Evolutionary conservation across 2,888 invertebrate genomes (phyloP), one percentile per base, ranked within the genome.

Genomic region (Drosophila paramelanica): DNA sequence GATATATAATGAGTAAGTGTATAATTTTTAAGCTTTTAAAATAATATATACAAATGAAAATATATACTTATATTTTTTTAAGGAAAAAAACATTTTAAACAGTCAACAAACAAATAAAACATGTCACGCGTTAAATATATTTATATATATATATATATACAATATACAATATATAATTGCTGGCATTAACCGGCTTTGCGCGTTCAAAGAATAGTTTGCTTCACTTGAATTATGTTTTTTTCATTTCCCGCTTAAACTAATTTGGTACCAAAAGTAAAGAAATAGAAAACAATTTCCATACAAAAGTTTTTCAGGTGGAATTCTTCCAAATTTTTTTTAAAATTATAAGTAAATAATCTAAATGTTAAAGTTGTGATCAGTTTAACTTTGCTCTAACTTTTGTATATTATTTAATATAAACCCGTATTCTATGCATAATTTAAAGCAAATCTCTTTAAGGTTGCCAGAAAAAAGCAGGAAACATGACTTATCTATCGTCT

Each of bases 401-500:
- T 36, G 3, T 33, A 10, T 11, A 27, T 27, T 1, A 8, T 10
- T 31, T 31, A 10, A 8, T 31, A 8, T 6, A 6, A 27, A 27
- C 5, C 25, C 5, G 25, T 31, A 8, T 27, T 27, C 33, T 53
- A 14, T 43, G 11, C 33, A 13, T 43, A 23, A 36, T 33, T 43
- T 53, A 53, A 43, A 25, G 36, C 42, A n/a, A 5, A 20, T 2
- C 8, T 23, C 13, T 46, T 46, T 39, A 45, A 38, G 51, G 38
- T 20, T 57, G 33, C n/a, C 42, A 27, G 20, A 49, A 6, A 50
- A 31, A 31, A 39, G 8, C 47, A 67, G 68, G 39, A 38, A 69
- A 42, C 46, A 23, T 3, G 36, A 45, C 45, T 25, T 55, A 25
- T 36, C 36, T 55, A 25, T 36, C 36, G 14, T 20, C 27, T 41